A percentile compares a stretch with the other conserved stretches of the same genome.
phyloP scores from a whole-genome alignment of 2,797 vertebrate genomes.

The Eremophila alpestris region DNA sequence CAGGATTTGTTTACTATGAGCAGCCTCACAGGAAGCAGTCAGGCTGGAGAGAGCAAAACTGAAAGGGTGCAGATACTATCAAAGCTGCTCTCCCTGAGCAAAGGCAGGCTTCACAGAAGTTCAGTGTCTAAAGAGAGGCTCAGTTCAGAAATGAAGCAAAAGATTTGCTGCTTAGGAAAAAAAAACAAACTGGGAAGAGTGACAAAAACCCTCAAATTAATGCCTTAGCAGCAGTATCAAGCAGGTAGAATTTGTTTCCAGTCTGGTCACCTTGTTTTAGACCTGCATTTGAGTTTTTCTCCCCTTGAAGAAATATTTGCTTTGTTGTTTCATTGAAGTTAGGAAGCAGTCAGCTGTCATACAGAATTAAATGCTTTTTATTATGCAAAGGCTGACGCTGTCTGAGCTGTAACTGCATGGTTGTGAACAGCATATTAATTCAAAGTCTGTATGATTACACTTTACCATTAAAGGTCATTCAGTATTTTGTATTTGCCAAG shows the following conservation, averaged over 20 bases:
- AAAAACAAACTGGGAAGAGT: background rate
- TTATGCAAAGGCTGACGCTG: constrained; percentile 13
- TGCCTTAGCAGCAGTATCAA: background rate
- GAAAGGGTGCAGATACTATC: background rate
- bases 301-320: background rate
- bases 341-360: background rate
- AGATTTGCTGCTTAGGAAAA: background rate
- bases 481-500: background rate
- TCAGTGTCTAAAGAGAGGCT: background rate
- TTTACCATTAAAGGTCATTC: constrained; percentile 36
- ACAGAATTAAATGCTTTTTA: constrained; percentile 5
- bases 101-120: background rate
- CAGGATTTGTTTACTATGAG: background rate
- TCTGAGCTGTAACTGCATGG: background rate
- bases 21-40: background rate
- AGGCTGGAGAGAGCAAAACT: background rate
- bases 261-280: background rate
- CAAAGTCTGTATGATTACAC: constrained; percentile 1
- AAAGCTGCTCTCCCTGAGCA: background rate
- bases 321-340: background rate
- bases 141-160: background rate
- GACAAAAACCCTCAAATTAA: background rate
- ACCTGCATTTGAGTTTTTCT: background rate
- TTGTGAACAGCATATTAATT: constrained; percentile 33
- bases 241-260: background rate